Base-by-base conservation (phyloP, 2,797 vertebrate genomes). In the Benthosema pterotum region DNA sequence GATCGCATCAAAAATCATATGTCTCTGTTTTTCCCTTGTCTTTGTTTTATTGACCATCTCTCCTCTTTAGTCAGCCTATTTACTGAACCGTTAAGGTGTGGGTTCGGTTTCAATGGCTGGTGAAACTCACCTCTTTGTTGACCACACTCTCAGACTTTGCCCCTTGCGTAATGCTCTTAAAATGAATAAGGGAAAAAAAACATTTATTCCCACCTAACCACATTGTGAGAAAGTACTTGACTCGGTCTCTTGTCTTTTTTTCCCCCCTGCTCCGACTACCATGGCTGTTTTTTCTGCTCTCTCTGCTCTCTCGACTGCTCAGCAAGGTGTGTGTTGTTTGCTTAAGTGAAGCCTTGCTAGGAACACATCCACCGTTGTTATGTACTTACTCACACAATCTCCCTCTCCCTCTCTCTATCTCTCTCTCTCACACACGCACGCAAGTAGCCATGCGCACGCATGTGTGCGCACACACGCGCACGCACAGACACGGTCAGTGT, bases 241-340 rank as follows among this genome's bases (percentile, higher is more conserved):
- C 32, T 38, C 32, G 11, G 32, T 38, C 32, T 38, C 52, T 52
- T 11, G 57, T 53, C 32, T 70, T 32, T 43, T 42, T 42, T 5
- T 15, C 11, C 3, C 3, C 13, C 45, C 6, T n/a, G 46, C 42
- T 38, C 43, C 38, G 18, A 0, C 43, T n/a, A 43, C 16, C 16
- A 51, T 47, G 60, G 43, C 49, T 74, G 56, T 63, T 75, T 69
- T 60, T 53, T 54, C 62, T n/a, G n/a, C 63, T 75, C n/a, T 83
- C 67, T 85, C 80, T 85, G 81, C 86, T 82, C 88, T 89, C 86
- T 91, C 89, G 80, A 78, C 85, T 86, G 83, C 87, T 88, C 88
- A 91, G 87, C 88, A 90, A 89, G 92, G 93, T 92, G 91, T 92
- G 91, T 83, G 79, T 75, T 94, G 81, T 96, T 95, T 95, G 89